phyloP scores from a whole-genome alignment of 2,113 vertebrate genomes.

The Limanda limanda region DNA sequence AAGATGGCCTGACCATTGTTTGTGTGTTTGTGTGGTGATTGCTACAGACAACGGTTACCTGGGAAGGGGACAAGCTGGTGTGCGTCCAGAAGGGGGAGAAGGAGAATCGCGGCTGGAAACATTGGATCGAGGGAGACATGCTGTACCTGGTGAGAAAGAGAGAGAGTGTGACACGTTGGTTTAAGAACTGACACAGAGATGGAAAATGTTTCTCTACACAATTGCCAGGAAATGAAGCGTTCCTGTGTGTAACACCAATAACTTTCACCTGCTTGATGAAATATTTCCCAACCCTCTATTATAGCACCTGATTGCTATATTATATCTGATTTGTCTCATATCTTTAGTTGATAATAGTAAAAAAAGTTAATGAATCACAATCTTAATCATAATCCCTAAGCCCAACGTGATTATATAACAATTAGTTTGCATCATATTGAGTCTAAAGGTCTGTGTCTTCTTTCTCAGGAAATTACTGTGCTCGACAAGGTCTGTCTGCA shows the following conservation, averaged over 20 bases:
- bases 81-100: slow-evolving; percentile 96
- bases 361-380: slow-evolving; percentile 2
- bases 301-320: too few species aligned
- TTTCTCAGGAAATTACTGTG: slow-evolving; percentile 88
- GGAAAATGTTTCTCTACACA: too few species aligned
- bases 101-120: slow-evolving; percentile 93
- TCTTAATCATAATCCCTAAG: background rate
- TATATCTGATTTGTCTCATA: background rate
- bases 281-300: background rate
- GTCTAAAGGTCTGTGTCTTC: slow-evolving; percentile 61
- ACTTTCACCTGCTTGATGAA: background rate
- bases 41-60: slow-evolving; percentile 86
- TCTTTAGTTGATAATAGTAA: slow-evolving; percentile 26
- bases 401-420: slow-evolving; percentile 22
- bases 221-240: too few species aligned
- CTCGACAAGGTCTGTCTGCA: slow-evolving; percentile 91
- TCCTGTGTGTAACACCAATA: background rate
- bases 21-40: background rate
- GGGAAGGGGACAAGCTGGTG: slow-evolving; percentile 92
- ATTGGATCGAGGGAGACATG: slow-evolving; percentile 93
- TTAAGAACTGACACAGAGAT: too few species aligned
- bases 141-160: slow-evolving; percentile 88
- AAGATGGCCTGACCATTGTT: background rate
- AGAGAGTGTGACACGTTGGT: background rate
- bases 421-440: slow-evolving; percentile 35